Evolutionary conservation across 2,888 invertebrate species (phyloP), one percentile per base, ranked within the genome.

Genomic region (Branchipolynoe longqiensis): DNA sequence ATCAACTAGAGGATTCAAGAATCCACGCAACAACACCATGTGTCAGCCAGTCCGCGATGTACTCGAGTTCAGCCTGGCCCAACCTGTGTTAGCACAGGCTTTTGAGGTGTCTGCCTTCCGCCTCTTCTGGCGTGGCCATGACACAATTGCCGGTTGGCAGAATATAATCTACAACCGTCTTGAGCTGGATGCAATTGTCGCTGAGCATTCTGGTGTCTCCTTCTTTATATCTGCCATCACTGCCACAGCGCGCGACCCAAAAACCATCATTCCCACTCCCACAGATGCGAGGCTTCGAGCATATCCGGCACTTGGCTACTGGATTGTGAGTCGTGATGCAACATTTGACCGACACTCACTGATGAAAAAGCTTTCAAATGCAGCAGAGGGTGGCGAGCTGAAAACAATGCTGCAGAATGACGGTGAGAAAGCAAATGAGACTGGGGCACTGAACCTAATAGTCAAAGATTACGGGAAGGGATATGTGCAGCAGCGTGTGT

Each of bases 151-250:
- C 18, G 73, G 73, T 25, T 73, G 73, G 73, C 22, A 14, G 4
- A 73, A 73, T 40, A 73, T 73, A 36, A 73, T 73, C 73, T 73
- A 73, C 73, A 73, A 73, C 73, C 38, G 73, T n/a, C 38, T 73
- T 14, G 73, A 73, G 25, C 73, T 73, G 22, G 73, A 73, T 38
- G 73, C 73, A 1, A 41, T 73, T 22, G 73, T 73, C 2, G 73
- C 73, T 4, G 73, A 73, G 25, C 25, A 73, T 28, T 40, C 73
- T n/a, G 73, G 73, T n/a, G 73, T 73, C 1, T 73, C 73, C 25
- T 73, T 73, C 73, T 73, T 73, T 38, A 33, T 73, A 1, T 73
- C 73, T 18, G 73, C 73, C 73, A 73, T 73, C 73, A 73, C 73
- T 12, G 73, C 73, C 73, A 73, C 73, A 14, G 73, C 73, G 6